Conservation (phyloP, 2,888 invertebrate genomes). For the Drosophila barbarae region DNA sequence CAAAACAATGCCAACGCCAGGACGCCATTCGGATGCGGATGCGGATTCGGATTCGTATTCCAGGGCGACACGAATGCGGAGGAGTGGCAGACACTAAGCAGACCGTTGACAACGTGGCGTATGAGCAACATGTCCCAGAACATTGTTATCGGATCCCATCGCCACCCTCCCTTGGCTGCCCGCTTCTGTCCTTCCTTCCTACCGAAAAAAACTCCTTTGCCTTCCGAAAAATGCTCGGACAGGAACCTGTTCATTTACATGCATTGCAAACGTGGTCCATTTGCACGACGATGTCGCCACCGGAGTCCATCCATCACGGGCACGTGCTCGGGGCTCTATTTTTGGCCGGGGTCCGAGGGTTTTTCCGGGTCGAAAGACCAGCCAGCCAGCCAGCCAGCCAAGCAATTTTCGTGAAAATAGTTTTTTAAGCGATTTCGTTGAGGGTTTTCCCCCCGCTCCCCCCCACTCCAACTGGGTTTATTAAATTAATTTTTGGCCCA, state of each 20-base stretch:
- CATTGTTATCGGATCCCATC: conserved; percentile 34
- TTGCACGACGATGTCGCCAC: conserved; percentile 32
- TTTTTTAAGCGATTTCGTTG: conserved; percentile 60
- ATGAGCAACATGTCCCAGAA: conserved; percentile 53
- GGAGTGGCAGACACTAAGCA: conserved; percentile 60
- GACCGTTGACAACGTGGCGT: conserved; percentile 62
- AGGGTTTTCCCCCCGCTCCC: not conserved
- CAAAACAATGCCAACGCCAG: conserved; percentile 32
- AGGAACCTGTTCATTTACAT: conserved; percentile 70
- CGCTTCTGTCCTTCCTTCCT: not conserved
- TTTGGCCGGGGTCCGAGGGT: not conserved
- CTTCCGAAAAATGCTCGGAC: conserved; percentile 5
- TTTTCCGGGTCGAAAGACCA: not conserved
- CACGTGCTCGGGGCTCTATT: conserved; percentile 50
- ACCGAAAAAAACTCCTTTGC: not conserved
- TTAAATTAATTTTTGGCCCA: conserved; percentile 20
- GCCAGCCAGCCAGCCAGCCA: conserved; percentile 14
- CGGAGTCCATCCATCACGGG: conserved; percentile 65
- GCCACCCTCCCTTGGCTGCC: not conserved
- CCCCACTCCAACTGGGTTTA: conserved; percentile 6
- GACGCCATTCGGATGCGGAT: conserved; percentile 6
- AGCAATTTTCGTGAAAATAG: conserved; percentile 65
- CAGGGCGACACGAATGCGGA: not conserved
- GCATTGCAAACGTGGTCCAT: conserved; percentile 64
- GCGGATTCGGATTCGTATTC: not conserved